Percentiles rank a stretch among this genome's conserved stretches.
Conservation (phyloP, 2,888 invertebrate genomes). For the Ochropleura leucogaster region DNA sequence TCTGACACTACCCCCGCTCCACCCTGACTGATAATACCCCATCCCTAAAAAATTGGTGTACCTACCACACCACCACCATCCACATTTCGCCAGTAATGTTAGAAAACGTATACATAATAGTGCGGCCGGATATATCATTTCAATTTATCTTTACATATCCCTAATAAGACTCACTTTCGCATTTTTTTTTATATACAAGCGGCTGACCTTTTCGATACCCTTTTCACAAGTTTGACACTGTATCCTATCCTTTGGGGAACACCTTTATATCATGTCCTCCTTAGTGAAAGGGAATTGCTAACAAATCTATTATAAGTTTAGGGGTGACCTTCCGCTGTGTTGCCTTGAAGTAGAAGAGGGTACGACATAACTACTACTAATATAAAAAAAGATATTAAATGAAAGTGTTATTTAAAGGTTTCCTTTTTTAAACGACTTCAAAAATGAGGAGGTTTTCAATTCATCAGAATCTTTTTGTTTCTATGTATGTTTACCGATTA, state of each 20-base stretch:
- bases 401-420: background rate
- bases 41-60: too few relatives aligned
- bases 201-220: slow-evolving; percentile 21
- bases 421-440: background rate
- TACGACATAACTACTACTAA: background rate
- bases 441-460: too few relatives aligned
- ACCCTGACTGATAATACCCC: too few relatives aligned
- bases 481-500: too few relatives aligned
- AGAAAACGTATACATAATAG: background rate
- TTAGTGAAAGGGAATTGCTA: slow-evolving; percentile 23
- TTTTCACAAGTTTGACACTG: slow-evolving; percentile 29
- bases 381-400: background rate
- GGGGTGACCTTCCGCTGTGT: background rate
- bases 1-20: too few relatives aligned
- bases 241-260: slow-evolving; percentile 26
- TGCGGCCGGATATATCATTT: background rate
- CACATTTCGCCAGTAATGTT: too few relatives aligned
- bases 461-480: too few relatives aligned
- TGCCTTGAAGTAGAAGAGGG: background rate
- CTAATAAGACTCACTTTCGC: background rate
- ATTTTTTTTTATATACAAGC: background rate
- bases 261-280: slow-evolving; percentile 13
- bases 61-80: too few relatives aligned
- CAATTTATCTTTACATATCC: background rate
- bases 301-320: slow-evolving; percentile 35